phyloP scores from a whole-genome alignment of 2,797 vertebrate genomes.

The Limnodromus scolopaceus region DNA sequence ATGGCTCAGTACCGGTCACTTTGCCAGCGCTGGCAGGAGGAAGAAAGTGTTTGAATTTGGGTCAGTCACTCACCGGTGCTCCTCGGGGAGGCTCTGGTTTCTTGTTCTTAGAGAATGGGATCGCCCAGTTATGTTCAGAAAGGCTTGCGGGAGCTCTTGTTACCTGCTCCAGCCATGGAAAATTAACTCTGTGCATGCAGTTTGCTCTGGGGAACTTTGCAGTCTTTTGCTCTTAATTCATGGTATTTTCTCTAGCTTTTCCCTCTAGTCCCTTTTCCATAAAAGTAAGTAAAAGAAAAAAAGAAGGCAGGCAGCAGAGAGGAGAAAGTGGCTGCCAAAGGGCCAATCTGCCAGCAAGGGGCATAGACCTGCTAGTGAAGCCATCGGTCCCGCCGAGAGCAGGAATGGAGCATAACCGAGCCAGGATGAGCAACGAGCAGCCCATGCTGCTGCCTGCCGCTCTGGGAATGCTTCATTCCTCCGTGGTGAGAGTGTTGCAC shows the following conservation, averaged over 20 bases:
- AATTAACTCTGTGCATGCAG: conserved; percentile 26
- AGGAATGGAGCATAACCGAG: not conserved
- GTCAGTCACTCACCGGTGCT: conserved; percentile 27
- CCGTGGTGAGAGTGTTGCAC: rapidly evolving
- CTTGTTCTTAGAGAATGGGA: not conserved
- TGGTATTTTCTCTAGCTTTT: not conserved
- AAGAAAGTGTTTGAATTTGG: conserved; percentile 50
- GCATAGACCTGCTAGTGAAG: not conserved
- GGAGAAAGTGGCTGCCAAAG: not conserved
- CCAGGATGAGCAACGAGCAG: not conserved
- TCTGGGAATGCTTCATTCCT: not conserved
- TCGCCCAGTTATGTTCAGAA: not conserved
- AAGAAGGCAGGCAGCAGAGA: not conserved
- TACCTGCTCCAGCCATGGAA: conserved; percentile 57
- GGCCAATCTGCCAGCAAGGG: not conserved
- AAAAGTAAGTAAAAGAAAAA: not conserved
- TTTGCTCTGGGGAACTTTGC: conserved; percentile 34
- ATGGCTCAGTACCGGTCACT: not conserved
- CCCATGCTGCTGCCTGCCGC: not conserved
- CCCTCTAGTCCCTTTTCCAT: not conserved
- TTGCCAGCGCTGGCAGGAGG: not conserved
- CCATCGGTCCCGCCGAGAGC: rapidly evolving
- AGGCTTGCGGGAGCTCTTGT: not conserved
- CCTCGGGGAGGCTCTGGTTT: conserved; percentile 2
- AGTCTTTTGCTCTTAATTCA: conserved; percentile 57